Conservation (phyloP, 1,140 invertebrate genomes). For the Drosophila ogumai region DNA sequence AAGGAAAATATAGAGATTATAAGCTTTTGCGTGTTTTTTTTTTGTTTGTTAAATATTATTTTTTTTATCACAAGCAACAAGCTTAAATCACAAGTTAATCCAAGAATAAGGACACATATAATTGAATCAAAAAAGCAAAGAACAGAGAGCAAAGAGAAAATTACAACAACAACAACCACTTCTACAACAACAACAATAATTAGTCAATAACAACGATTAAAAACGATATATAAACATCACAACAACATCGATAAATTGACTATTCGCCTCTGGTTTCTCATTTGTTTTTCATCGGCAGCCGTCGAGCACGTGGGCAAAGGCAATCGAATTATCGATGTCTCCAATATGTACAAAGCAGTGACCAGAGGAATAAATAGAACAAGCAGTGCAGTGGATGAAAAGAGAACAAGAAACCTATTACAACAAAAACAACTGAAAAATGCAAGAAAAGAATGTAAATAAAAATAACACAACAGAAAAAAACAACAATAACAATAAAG, state of each 20-base stretch:
- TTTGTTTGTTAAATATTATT: not conserved
- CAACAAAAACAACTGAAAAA: conserved; percentile 53
- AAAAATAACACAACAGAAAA: conserved; percentile 9
- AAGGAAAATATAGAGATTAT: not conserved
- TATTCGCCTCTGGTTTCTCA: conserved; percentile 37
- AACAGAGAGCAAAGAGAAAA: conserved; percentile 12
- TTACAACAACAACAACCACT: conserved; percentile 1
- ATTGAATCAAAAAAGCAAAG: not conserved
- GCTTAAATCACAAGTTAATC: not conserved
- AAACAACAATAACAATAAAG: conserved; percentile 8
- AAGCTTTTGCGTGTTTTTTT: not conserved
- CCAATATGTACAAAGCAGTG: conserved; percentile 25
- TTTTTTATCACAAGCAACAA: not conserved
- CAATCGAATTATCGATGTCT: conserved; percentile 23
- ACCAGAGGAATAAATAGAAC: conserved; percentile 2
- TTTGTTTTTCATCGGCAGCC: conserved; percentile 47
- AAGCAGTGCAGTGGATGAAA: conserved; percentile 3
- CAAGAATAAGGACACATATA: not conserved
- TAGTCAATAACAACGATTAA: not conserved
- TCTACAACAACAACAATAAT: not conserved
- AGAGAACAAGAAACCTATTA: conserved; percentile 27
- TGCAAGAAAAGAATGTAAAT: not conserved
- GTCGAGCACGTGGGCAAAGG: conserved; percentile 12
- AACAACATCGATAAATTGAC: conserved; percentile 33
- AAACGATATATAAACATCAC: not conserved